Evolutionary conservation across 2,888 invertebrate species (phyloP).

Genomic region (Temnothorax unifasciatus): DNA sequence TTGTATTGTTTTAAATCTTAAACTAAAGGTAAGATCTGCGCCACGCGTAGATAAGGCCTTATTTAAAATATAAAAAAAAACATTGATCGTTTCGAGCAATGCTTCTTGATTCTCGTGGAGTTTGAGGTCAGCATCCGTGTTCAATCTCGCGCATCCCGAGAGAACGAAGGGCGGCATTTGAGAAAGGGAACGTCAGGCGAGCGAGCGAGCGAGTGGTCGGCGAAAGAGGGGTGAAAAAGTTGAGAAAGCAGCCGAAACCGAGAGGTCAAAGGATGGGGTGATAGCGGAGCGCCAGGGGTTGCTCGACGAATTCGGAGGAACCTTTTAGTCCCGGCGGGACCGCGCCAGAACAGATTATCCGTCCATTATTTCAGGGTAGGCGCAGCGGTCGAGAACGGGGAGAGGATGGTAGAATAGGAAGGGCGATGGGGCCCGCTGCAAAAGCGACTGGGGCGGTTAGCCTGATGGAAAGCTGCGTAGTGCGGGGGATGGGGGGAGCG

Average conservation of each 20-base stretch:
- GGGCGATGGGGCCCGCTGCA: neutral
- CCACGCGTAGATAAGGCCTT: neutral
- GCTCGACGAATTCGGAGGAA: constrained; percentile 74
- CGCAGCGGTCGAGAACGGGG: constrained; percentile 9
- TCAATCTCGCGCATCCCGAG: constrained; percentile 42
- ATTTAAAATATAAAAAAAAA: too few relatives aligned
- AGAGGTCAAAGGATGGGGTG: constrained; percentile 42
- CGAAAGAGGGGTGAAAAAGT: constrained; percentile 42
- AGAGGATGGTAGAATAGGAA: constrained; percentile 3
- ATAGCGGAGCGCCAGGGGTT: constrained; percentile 19
- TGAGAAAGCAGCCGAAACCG: constrained; percentile 34
- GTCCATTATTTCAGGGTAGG: constrained; percentile 77
- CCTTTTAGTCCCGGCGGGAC: constrained; percentile 75
- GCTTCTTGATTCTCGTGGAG: constrained; percentile 25
- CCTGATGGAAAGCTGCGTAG: constrained; percentile 50
- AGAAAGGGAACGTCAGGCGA: constrained; percentile 22
- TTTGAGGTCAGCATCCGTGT: constrained; percentile 40
- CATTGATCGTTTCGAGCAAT: constrained; percentile 25
- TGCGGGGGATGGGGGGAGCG: neutral
- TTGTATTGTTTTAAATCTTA: neutral
- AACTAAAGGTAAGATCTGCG: neutral
- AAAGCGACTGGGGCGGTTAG: constrained; percentile 21
- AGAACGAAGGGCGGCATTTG: constrained; percentile 13
- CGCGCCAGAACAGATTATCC: constrained; percentile 78
- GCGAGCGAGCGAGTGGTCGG: constrained; percentile 39